Evolutionary conservation across 2,797 vertebrate species (phyloP), one percentile per base, ranked within the genome.

Genomic region (Cephalopachus bancanus): DNA sequence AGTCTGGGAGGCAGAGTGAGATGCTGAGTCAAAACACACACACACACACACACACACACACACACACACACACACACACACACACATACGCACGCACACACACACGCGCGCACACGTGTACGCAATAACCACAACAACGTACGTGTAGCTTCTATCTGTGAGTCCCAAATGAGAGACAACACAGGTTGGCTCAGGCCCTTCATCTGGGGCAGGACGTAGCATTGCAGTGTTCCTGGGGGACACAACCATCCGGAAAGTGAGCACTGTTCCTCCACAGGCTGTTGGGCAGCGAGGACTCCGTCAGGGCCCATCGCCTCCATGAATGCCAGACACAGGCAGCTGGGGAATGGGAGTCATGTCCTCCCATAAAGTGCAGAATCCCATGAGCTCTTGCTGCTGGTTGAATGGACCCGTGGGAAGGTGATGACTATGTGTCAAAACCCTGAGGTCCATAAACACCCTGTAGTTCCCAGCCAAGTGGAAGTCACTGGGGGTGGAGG

Each of bases 341-440:
- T 69, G 92, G 85, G 75, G 57, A 97, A 83, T n/a, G 71, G 79
- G 72, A 97, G 75, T 71, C 22, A 0, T 93, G 96, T 93, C 86
- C 67, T 95, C 95, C 80, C 94, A 55, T 96, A 96, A 96, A 94
- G 81, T 44, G 92, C 53, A 88, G 91, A 93, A 53, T 81, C 67
- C 89, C 10, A 0, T 49, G 94, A 88, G 72, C 7, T 59, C 83
- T 24, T 0, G 0, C 60, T 93, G 88, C 81, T 84, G 88, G 57
- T 83, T 92, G 91, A 90, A 81, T 76, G 79, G 81, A 78, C 90
- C 84, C 2, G 0, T 4, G 76, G 93, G 92, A 96, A 76, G 49
- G 37, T 1, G 5, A 85, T 62, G 89, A 60, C 90, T 87, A 72
- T 88, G 65, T 51, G 74, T 94, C 78, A 86, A 96, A 96, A 62